Conservation (phyloP, 2,888 invertebrate genomes). For the Xanthia icteritia region DNA sequence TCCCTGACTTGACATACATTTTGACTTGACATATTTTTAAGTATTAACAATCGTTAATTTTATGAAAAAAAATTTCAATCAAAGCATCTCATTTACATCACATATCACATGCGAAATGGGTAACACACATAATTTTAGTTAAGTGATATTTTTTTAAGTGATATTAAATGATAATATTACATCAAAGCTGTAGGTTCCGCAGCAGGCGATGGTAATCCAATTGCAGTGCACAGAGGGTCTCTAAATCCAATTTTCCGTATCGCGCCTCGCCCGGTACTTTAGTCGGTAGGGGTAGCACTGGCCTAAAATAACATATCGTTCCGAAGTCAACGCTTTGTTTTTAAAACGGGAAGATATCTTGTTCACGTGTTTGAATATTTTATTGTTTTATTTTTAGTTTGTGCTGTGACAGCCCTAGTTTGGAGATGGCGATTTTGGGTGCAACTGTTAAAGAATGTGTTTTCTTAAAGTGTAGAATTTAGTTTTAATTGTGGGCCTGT, state of each 20-base stretch:
- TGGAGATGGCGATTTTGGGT: neutral
- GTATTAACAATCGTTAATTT: too few relatives aligned
- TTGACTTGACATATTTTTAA: too few relatives aligned
- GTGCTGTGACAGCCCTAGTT: constrained; percentile 12
- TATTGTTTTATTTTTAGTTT: constrained; percentile 43
- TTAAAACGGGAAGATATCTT: constrained; percentile 52
- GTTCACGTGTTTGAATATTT: constrained; percentile 43
- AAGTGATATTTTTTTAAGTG: too few relatives aligned
- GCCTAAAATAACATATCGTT: constrained; percentile 68
- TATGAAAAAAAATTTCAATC: neutral
- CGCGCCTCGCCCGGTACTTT: constrained; percentile 56
- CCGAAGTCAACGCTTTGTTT: constrained; percentile 53
- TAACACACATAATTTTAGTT: constrained; percentile 45
- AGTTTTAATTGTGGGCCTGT: neutral
- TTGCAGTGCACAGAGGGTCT: constrained; percentile 65
- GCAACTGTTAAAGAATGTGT: neutral
- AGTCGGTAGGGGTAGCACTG: constrained; percentile 32
- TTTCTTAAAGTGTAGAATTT: neutral
- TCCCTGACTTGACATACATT: too few relatives aligned
- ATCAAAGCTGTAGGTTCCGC: constrained; percentile 46
- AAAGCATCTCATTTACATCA: neutral
- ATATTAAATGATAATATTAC: constrained; percentile 53
- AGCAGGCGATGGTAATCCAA: constrained; percentile 62
- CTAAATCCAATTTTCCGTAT: constrained; percentile 70
- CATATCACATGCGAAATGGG: neutral